These are phyloP conservation scores for Petrosia ficiformis DNA, from an alignment of 37 sponge, comb jelly and placozoan genomes.

Conservation along the genomic window DNA sequence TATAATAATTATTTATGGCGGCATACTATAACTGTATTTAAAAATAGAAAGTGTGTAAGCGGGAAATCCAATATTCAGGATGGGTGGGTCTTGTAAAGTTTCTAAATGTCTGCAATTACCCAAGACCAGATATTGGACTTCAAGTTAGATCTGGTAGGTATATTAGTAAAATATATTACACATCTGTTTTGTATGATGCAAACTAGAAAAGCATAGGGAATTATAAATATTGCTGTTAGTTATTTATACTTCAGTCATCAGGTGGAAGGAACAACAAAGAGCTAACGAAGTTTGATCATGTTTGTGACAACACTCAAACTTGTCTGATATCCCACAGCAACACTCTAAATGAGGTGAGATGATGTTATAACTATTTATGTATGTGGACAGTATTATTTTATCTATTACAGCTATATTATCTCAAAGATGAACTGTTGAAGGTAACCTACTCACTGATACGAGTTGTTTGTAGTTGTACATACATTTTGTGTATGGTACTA, in stretches of 20 bases:
- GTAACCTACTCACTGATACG: too few species aligned
- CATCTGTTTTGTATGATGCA: neutral
- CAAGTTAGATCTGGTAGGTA: neutral
- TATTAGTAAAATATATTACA: neutral
- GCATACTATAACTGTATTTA: too few species aligned
- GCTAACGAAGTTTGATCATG: conserved; percentile 32
- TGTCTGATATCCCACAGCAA: conserved; percentile 29
- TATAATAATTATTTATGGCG: too few species aligned
- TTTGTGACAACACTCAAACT: conserved; percentile 53
- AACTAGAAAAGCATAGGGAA: neutral
- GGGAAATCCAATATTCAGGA: too few species aligned
- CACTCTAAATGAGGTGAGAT: conserved; percentile 48
- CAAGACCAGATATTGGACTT: neutral
- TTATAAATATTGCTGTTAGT: too few species aligned
- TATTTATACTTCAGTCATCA: neutral
- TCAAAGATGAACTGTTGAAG: conserved; percentile 61
- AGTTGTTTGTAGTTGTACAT: too few species aligned
- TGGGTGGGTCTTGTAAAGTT: too few species aligned
- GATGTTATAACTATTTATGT: neutral
- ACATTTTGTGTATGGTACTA: too few species aligned
- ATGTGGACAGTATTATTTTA: neutral
- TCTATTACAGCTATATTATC: conserved; percentile 23
- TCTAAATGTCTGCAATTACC: neutral
- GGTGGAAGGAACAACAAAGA: neutral
- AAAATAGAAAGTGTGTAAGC: too few species aligned